A percentile compares a stretch with the other conserved stretches of the same genome.
Evolutionary conservation across 2,888 invertebrate genomes (phyloP).

Genomic region (Nomada ferruginata): DNA sequence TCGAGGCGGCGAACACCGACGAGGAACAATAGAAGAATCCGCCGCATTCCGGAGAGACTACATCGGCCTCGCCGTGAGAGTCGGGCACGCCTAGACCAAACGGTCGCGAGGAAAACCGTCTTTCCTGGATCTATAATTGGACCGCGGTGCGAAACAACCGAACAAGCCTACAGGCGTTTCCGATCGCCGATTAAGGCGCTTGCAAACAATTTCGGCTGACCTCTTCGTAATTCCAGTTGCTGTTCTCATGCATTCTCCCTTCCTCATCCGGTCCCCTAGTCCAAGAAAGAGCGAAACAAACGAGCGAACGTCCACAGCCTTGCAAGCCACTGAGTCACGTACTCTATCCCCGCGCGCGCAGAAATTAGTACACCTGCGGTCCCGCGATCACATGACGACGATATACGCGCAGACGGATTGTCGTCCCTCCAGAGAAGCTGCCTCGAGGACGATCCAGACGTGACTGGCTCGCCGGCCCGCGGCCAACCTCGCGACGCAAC

Average conservation of each 20-base stretch:
- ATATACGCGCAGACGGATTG: not conserved
- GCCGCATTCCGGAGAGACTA: slow-evolving; percentile 1
- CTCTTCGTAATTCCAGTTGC: slow-evolving; percentile 39
- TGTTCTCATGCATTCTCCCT: slow-evolving; percentile 48
- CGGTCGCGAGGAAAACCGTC: not conserved
- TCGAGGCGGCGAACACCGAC: not conserved
- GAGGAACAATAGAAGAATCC: not conserved
- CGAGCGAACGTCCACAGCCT: not conserved
- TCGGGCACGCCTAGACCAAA: too few relatives aligned
- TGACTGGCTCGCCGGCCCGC: slow-evolving; percentile 38
- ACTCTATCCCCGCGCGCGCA: not conserved
- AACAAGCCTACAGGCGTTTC: not conserved
- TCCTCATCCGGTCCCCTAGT: slow-evolving; percentile 5
- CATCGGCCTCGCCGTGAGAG: not conserved
- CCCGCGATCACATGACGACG: slow-evolving; percentile 24
- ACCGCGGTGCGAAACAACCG: not conserved
- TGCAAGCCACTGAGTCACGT: not conserved
- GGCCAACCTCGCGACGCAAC: slow-evolving; percentile 54
- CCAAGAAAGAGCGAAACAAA: not conserved
- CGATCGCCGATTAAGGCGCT: not conserved
- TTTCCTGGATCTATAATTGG: not conserved
- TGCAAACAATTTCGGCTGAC: slow-evolving; percentile 30
- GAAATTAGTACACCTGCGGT: not conserved
- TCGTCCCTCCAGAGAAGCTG: slow-evolving; percentile 24
- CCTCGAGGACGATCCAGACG: slow-evolving; percentile 47